Percentiles rank a stretch among this genome's conserved stretches.
Conservation (phyloP, 1,140 invertebrate species). For the Drosophila sulfurigaster region DNA sequence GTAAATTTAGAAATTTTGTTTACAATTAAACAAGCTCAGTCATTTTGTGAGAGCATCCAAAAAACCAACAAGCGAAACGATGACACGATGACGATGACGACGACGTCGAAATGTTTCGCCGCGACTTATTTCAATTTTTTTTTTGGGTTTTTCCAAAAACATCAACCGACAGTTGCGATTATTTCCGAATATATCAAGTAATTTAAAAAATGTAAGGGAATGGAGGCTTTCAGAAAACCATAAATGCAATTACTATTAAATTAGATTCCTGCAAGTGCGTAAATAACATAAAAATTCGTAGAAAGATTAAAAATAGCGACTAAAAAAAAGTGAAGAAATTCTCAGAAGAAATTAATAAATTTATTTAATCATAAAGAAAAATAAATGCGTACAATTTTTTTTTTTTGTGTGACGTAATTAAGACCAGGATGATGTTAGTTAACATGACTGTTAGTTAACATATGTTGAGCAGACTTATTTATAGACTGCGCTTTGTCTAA, state of each 20-base stretch:
- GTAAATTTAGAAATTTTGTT: neutral
- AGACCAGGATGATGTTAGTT: no score
- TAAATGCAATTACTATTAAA: no score
- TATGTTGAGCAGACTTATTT: neutral
- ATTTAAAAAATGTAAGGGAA: neutral
- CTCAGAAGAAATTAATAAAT: no score
- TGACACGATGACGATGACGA: conserved; percentile 46
- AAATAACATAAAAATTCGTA: no score
- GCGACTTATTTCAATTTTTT: conserved; percentile 56
- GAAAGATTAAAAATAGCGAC: no score
- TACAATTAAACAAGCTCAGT: neutral
- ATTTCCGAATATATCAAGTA: neutral
- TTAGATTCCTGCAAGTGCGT: no score
- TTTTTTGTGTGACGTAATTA: no score
- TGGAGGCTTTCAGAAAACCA: no score
- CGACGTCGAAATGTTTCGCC: conserved; percentile 2
- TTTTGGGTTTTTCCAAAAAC: conserved; percentile 69
- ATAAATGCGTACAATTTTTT: no score
- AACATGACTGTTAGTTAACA: neutral
- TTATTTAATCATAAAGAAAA: no score
- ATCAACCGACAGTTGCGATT: conserved; percentile 22
- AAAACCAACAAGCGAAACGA: conserved; percentile 24
- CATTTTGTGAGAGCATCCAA: conserved; percentile 26
- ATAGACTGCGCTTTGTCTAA: conserved; percentile 9
- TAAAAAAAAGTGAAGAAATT: no score